Percentiles rank a stretch among this genome's conserved stretches.
phyloP scores from a whole-genome alignment of 2,888 invertebrate species.

The Aleiodes leptofemur region DNA sequence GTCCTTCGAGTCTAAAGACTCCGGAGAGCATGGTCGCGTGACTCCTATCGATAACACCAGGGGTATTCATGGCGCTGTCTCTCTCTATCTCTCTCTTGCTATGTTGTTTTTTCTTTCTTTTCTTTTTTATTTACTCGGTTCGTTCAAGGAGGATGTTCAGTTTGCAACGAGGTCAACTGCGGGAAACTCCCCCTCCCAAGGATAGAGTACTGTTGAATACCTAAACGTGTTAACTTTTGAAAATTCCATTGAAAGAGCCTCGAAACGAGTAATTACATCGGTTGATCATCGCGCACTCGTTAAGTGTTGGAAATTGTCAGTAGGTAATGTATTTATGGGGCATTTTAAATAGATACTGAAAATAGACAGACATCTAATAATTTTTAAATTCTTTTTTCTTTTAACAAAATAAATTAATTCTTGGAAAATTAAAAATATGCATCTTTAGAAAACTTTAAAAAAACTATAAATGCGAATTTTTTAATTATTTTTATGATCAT shows the following conservation, averaged over 20 bases:
- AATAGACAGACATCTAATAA: too few species aligned
- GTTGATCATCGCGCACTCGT: constrained; percentile 3
- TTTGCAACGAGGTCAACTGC: constrained; percentile 42
- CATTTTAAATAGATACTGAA: neutral
- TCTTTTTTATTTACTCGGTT: neutral
- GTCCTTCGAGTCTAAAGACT: constrained; percentile 45
- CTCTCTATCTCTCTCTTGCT: constrained; percentile 3
- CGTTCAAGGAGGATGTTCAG: constrained; percentile 45
- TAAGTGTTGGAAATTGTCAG: constrained; percentile 6
- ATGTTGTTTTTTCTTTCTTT: constrained; percentile 11
- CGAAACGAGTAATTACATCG: constrained; percentile 14
- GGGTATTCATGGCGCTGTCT: constrained; percentile 50
- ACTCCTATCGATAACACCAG: constrained; percentile 60
- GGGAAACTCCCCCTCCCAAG: constrained; percentile 27
- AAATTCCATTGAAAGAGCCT: constrained; percentile 24
- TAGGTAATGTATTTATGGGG: neutral
- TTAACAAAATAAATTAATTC: too few species aligned
- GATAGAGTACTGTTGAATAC: constrained; percentile 19
- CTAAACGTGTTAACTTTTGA: constrained; percentile 23
- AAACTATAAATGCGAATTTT: too few species aligned
- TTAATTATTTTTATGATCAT: too few species aligned
- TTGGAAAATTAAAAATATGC: too few species aligned
- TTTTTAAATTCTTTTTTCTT: too few species aligned
- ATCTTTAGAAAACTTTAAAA: too few species aligned
- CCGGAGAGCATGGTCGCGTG: constrained; percentile 56